Conservation (phyloP, 2,113 vertebrate genomes). For the Apodemus speciosus region DNA sequence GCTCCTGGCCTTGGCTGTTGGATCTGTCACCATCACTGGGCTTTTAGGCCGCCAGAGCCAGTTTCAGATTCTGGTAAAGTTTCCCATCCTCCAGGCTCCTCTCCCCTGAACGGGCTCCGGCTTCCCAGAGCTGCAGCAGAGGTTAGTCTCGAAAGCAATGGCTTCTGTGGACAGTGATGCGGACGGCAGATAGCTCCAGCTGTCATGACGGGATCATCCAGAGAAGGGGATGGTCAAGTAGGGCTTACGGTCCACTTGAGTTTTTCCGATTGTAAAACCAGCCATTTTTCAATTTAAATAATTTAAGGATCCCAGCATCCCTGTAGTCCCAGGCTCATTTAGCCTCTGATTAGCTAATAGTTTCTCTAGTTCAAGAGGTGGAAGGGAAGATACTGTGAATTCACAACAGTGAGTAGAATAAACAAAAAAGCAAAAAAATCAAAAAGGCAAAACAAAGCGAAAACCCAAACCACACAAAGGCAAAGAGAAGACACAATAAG, state of each 20-base stretch:
- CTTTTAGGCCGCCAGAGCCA: constrained; percentile 62
- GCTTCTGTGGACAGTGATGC: constrained; percentile 75
- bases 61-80: constrained; percentile 79
- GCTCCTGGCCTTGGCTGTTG: constrained; percentile 41
- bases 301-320: constrained; percentile 80
- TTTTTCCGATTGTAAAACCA: constrained; percentile 81
- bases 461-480: constrained; percentile 57
- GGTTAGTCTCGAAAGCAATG: constrained; percentile 55
- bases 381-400: constrained; percentile 74
- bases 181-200: constrained; percentile 77
- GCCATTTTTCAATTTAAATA: constrained; percentile 84
- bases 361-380: constrained; percentile 80
- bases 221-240: constrained; percentile 79
- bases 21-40: constrained; percentile 43
- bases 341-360: constrained; percentile 81
- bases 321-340: constrained; percentile 78
- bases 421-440: constrained; percentile 65
- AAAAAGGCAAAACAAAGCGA: constrained; percentile 59
- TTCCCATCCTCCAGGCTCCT: constrained; percentile 60
- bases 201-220: constrained; percentile 79
- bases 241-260: constrained; percentile 81
- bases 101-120: constrained; percentile 56
- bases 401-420: constrained; percentile 75
- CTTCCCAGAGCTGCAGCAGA: constrained; percentile 69
- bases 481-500: constrained; percentile 67